Evolutionary conservation across 2,888 invertebrate species (phyloP), one percentile per base, ranked within the genome.

Genomic region (Ormyrus rosae): DNA sequence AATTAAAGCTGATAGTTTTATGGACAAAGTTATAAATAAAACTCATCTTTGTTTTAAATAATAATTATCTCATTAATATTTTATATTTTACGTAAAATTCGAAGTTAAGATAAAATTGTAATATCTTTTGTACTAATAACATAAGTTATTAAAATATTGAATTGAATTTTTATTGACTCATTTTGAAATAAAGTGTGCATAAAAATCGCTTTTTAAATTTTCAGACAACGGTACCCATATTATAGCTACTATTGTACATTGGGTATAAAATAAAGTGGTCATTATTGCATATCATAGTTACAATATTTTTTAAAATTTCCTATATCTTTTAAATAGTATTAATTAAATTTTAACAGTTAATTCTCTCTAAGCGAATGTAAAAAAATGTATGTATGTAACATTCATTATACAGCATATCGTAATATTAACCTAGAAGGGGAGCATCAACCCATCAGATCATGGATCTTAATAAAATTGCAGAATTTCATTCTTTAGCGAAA

Each of bases 241-340:
- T 71, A 71, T 61, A 61, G 61, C 61, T 71, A 71, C 46, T 69
- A 69, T 61, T 71, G 34, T 50, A 51, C 51, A 34, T 34, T 61
- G 8, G 60, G 50, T 61, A 71, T 71, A 56, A 60, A 71, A 51
- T 71, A 71, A 71, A 71, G 7, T 71, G 71, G 71, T 71, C 61
- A 71, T 61, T 71, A 50, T 51, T 10, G 51, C 45, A 70, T 8
- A 5, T 19, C 7, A 10, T 4, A 10, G n/a, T 6, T 70, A n/a
- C 11, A 9, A 9, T 10, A 10, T 50, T 50, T 9, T 65, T 50
- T 0, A 3, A 34, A 34, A 58, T 13, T 6, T 58, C 58, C 10
- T 58, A 11, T 11, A 58, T n/a, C 13, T 6, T 5, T 58, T 6
- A 4, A 58, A 10, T 58, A 34, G 34, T 34, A 34, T 34, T 34